These are phyloP conservation scores for Pelosia muscerda DNA, from an alignment of 2,888 invertebrate genomes.

Conservation along the genomic window DNA sequence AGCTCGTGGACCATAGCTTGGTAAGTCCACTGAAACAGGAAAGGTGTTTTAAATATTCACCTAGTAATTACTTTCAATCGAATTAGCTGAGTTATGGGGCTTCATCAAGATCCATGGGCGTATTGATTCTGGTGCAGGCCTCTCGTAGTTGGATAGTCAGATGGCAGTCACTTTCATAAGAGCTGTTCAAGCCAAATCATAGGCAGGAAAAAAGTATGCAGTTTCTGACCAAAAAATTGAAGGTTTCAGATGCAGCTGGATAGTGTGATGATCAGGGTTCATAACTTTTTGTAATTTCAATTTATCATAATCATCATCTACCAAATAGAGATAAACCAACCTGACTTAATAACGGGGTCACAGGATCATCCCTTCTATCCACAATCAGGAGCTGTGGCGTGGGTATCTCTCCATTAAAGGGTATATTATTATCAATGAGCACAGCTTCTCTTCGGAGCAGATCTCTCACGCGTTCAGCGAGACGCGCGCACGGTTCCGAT, in stretches of 20 bases:
- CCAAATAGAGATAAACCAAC: slow-evolving; percentile 64
- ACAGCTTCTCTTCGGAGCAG: slow-evolving; percentile 95
- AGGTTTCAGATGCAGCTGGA: no score
- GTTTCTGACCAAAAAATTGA: no score
- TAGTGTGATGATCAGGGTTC: no score
- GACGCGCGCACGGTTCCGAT: slow-evolving; percentile 93
- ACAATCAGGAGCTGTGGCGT: slow-evolving; percentile 95
- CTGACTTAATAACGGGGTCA: slow-evolving; percentile 97
- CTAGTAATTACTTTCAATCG: neutral
- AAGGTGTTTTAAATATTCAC: neutral
- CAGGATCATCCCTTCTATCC: slow-evolving; percentile 97
- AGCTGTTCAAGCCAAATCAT: no score
- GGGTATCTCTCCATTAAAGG: slow-evolving; percentile 92
- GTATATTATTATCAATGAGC: slow-evolving; percentile 93
- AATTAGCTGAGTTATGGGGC: no score
- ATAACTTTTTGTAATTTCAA: neutral
- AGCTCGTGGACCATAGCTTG: slow-evolving; percentile 99
- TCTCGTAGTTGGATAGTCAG: no score
- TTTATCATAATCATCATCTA: no score
- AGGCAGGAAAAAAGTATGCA: no score
- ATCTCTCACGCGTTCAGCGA: slow-evolving; percentile 95
- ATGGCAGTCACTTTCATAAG: no score
- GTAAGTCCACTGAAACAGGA: slow-evolving; percentile 95
- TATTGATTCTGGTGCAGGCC: no score
- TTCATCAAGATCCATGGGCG: no score